phyloP scores from a whole-genome alignment of 2,113 vertebrate species.

The Acanthisitta chloris region DNA sequence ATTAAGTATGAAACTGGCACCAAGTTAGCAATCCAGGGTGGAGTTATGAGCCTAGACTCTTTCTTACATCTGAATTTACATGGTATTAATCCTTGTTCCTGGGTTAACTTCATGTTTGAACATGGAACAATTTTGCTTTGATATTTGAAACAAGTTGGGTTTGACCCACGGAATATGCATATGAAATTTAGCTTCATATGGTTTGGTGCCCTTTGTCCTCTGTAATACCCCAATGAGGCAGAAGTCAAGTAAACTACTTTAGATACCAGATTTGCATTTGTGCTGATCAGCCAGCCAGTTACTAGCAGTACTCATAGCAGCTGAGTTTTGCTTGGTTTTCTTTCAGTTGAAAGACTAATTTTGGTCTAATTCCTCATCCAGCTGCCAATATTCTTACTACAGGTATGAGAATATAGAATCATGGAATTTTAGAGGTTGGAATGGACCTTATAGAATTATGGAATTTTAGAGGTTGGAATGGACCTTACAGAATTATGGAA shows the following conservation, averaged over 20 bases:
- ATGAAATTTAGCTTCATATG: not conserved
- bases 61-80: not conserved
- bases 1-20: not conserved
- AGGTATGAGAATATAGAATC: not conserved
- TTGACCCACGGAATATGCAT: not conserved
- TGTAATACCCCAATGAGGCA: not conserved
- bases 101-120: not conserved
- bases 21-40: not conserved
- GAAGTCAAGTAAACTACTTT: not conserved
- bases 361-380: not conserved
- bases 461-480: no score
- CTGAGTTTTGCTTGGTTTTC: not conserved
- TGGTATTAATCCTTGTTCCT: not conserved
- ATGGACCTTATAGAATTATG: no score
- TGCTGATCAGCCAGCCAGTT: not conserved
- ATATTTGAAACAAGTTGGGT: not conserved
- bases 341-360: not conserved
- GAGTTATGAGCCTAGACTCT: not conserved
- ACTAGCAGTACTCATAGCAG: not conserved
- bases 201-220: not conserved
- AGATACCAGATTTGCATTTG: not conserved
- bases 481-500: no score
- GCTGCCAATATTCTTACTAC: not conserved
- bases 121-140: not conserved
- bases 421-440: no score